Evolutionary conservation across 2,888 invertebrate genomes (phyloP), one percentile per base, ranked within the genome.

Genomic region (Imbricaverruca yamaguchii): DNA sequence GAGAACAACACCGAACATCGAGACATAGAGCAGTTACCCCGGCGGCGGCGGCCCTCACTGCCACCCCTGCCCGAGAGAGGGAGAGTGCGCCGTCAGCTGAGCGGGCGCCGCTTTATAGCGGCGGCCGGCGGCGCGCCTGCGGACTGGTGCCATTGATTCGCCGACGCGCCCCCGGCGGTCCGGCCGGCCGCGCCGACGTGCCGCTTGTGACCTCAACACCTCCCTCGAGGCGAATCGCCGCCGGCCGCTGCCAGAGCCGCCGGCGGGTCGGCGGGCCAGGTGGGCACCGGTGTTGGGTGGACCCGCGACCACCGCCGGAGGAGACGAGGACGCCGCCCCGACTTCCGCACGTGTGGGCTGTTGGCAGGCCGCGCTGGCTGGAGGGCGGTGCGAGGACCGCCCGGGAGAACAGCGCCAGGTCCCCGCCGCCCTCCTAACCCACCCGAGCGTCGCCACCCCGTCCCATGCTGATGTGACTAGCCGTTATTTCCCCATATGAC

Each of bases 1-100:
- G 69, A 39, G 25, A 69, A 69, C 69, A 69, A 69, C 69, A 69
- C 39, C 25, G 69, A 69, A 69, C 69, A 69, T 69, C 69, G 39
- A 69, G 69, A 69, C 69, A 69, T 69, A 39, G 69, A 69, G 15
- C 69, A 69, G 69, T 69, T 69, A 69, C 69, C 69, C 25, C 39
- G 0, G 9, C 15, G 39, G 6, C 69, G 69, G 11, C 69, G 39
- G 69, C 69, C 69, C 39, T 9, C 69, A 69, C 69, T 69, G 69
- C 69, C 69, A 25, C 7, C 6, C 69, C 69, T 59, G 23, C 25
- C 69, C 23, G 39, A 25, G 39, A 67, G 65, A 23, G 65, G 21
- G 65, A 67, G 65, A 67, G 23, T 69, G 69, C 39, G 13, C 23
- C 39, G 69, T 39, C 69, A 39, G 39, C 69, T 25, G 69, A 3